Conservation (phyloP, 2,797 vertebrate genomes). For the Spinibarbus caldwelli region DNA sequence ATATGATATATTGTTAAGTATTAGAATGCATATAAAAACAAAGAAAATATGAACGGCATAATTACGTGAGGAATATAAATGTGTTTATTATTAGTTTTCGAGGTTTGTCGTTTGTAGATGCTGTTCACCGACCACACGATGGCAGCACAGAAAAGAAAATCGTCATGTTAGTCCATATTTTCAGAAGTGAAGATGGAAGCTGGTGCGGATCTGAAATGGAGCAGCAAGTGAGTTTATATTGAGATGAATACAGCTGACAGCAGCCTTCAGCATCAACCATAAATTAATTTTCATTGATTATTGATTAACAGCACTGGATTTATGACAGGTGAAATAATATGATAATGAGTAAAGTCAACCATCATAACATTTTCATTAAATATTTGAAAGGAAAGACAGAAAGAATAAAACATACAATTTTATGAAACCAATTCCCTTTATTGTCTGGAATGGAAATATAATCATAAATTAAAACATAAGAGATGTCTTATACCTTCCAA, state of each 20-base stretch:
- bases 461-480: neutral
- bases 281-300: neutral
- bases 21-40: neutral
- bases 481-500: neutral
- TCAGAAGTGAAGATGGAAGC: neutral
- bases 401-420: neutral
- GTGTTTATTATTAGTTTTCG: neutral
- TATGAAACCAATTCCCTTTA: neutral
- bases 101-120: neutral
- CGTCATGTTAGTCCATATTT: neutral
- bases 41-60: neutral
- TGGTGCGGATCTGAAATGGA: too few relatives aligned
- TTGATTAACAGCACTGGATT: neutral
- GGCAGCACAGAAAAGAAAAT: slow-evolving; percentile 2
- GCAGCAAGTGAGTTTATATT: neutral
- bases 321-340: neutral
- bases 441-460: neutral
- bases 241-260: neutral
- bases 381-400: neutral
- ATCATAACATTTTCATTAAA: neutral
- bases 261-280: too few relatives aligned
- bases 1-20: neutral
- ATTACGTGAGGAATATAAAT: neutral
- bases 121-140: neutral
- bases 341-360: neutral